These are phyloP conservation scores for Conus betulinus DNA, from an alignment of 1,140 invertebrate species.

Conservation along the genomic window DNA sequence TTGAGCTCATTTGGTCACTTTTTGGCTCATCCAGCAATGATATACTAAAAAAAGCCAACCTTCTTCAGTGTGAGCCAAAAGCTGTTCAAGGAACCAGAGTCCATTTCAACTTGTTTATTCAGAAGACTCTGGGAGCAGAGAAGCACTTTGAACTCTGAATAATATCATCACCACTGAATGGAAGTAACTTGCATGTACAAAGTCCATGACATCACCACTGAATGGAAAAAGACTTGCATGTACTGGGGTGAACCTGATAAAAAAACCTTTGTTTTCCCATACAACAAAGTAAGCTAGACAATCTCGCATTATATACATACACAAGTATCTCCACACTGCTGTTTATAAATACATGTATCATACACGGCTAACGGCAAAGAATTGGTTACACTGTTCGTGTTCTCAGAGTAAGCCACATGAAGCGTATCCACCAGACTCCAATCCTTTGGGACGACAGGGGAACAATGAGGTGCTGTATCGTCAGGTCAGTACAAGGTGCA, in stretches of 20 bases:
- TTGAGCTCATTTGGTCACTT: too few species aligned
- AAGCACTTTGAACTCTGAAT: background rate
- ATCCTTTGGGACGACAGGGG: too few species aligned
- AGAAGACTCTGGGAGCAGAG: background rate
- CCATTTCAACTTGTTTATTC: background rate
- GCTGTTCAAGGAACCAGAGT: too few species aligned
- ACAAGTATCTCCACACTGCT: conserved; percentile 37
- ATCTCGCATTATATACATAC: conserved; percentile 35
- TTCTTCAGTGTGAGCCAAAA: too few species aligned
- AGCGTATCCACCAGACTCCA: too few species aligned
- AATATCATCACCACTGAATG: background rate
- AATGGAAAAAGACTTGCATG: background rate
- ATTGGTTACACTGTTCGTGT: too few species aligned
- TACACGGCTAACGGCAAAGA: background rate
- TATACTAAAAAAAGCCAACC: too few species aligned
- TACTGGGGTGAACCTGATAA: background rate
- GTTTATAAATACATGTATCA: conserved; percentile 32
- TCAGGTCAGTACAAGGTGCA: too few species aligned
- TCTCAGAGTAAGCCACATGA: too few species aligned
- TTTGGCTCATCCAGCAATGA: too few species aligned
- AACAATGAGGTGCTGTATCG: too few species aligned
- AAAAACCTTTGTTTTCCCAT: background rate
- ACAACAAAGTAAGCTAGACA: conserved; percentile 5
- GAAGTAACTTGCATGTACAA: background rate
- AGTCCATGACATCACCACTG: background rate